Evolutionary conservation across 2,113 vertebrate genomes (phyloP), one percentile per base, ranked within the genome.

Genomic region (Petaurus breviceps): DNA sequence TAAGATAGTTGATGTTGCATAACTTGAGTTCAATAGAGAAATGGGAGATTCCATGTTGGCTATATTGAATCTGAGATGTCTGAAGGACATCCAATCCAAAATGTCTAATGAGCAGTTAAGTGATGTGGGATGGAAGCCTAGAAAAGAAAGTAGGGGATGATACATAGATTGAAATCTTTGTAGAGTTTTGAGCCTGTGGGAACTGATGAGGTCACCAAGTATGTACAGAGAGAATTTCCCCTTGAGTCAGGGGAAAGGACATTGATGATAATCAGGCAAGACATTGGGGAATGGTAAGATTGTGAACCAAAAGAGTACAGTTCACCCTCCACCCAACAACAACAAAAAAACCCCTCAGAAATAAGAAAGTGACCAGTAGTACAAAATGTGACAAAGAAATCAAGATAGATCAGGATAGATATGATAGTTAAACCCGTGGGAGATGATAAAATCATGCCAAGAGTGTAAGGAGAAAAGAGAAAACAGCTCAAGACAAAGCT

Each of bases 321-420:
- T 77, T 10, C 31, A 0, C 25, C 8, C 55, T 10, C 8, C 8
- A 0, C 24, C 26, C 0, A 10, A 0, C 37, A 31, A 19, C 16
- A 61, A 68, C 37, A 61, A 26, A n/a, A n/a, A 28, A 61, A 55
- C 25, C 25, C 61, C 61, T 37, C 61, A 61, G 57, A 68, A 12
- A 68, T 68, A 68, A 68, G 61, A 68, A 16, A 37, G 0, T 68
- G 31, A 37, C 12, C 6, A 57, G 26, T 26, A 25, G 26, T 8
- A 57, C 25, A 3, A 68, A 37, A 68, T 68, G 31, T 8, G 37
- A 11, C 31, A 68, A 68, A 68, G 61, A 68, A 68, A 16, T 68
- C 31, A 37, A 68, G 61, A 37, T 37, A n/a, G 14, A 37, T 68
- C 12, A 68, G 31, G 61, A 68, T n/a, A 37, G 31, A 37, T 68